A percentile compares a stretch with the other conserved stretches of the same genome.
These are phyloP conservation scores for Antigone vipio DNA, from an alignment of 2,113 vertebrate species.

Conservation along the genomic window DNA sequence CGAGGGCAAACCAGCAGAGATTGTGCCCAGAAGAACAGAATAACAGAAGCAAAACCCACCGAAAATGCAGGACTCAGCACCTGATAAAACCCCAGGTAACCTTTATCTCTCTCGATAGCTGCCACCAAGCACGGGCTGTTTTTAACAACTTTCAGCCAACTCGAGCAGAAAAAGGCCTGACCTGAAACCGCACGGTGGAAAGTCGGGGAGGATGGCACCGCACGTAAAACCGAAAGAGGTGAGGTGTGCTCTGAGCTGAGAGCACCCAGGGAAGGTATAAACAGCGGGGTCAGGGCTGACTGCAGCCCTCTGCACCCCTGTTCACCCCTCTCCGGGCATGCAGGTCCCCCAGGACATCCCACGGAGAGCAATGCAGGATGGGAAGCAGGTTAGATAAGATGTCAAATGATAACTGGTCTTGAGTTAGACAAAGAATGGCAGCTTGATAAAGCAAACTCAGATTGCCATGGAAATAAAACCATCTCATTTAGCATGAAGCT, in stretches of 20 bases:
- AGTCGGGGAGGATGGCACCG: not conserved
- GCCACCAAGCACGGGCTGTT: not conserved
- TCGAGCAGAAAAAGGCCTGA: slow-evolving; percentile 1
- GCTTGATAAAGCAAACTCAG: not conserved
- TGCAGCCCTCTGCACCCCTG: not conserved
- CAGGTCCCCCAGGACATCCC: not conserved
- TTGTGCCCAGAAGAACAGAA: not conserved
- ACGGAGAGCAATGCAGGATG: rapidly evolving
- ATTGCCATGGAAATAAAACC: not conserved
- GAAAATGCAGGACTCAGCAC: not conserved
- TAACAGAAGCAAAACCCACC: not conserved
- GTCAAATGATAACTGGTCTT: not conserved
- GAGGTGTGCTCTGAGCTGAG: not conserved
- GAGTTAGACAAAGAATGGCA: not conserved
- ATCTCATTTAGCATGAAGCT: not conserved
- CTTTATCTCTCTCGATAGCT: not conserved
- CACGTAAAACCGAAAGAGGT: not conserved
- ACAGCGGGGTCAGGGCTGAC: not conserved
- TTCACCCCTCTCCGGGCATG: rapidly evolving
- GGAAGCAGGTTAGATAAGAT: not conserved
- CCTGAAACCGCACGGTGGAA: slow-evolving; percentile 16
- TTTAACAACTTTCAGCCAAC: slow-evolving; percentile 25
- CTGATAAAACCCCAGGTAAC: not conserved
- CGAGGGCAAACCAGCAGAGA: not conserved
- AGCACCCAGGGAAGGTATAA: not conserved